Evolutionary conservation across 1,140 invertebrate genomes (phyloP).

Genomic region (Lepidotrigona ventralis): DNA sequence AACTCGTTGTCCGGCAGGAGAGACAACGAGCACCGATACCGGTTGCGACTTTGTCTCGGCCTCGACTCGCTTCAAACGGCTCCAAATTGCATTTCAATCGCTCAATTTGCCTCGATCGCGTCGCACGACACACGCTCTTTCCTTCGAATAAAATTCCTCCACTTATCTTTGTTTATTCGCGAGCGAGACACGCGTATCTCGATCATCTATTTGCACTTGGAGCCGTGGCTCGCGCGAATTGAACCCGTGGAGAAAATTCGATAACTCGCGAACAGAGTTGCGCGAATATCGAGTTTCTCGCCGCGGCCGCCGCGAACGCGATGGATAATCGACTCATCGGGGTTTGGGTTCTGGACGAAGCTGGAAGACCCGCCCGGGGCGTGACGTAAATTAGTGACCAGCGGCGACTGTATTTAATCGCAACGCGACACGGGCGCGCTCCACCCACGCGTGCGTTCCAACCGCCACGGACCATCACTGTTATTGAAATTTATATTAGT

Average conservation of each 20-base stretch:
- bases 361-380: too few species aligned
- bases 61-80: not conserved
- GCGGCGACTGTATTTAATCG: constrained; percentile 15
- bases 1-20: not conserved
- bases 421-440: not conserved
- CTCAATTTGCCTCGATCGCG: not conserved
- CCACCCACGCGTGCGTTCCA: constrained; percentile 1
- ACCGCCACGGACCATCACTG: constrained; percentile 13
- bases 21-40: not conserved
- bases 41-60: not conserved
- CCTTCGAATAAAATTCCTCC: not conserved
- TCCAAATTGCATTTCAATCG: not conserved
- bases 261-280: not conserved
- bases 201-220: not conserved
- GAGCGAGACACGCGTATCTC: not conserved
- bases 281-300: not conserved
- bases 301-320: not conserved
- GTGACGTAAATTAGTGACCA: constrained; percentile 15
- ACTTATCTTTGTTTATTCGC: not conserved
- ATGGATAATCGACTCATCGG: constrained; percentile 31
- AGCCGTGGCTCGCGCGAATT: not conserved
- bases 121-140: not conserved
- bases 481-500: constrained; percentile 72
- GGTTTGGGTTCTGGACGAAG: too few species aligned
- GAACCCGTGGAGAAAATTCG: not conserved